These are phyloP conservation scores for Drosophila kambysellisi DNA, from an alignment of 2,888 invertebrate species.

Conservation along the genomic window DNA sequence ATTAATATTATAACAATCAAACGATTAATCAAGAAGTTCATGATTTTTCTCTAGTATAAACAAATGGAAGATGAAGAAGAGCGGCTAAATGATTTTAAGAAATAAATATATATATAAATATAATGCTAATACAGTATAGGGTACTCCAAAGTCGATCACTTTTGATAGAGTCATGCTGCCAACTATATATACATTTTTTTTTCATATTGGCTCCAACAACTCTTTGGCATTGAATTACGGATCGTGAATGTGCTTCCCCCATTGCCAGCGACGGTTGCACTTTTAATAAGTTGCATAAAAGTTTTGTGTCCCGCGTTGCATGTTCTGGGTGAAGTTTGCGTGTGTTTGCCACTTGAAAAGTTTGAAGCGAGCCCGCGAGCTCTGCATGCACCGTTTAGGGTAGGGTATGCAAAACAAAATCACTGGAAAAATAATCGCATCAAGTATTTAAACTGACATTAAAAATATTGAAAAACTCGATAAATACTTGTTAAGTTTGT, in stretches of 20 bases:
- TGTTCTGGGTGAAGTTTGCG: conserved; percentile 67
- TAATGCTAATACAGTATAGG: background rate
- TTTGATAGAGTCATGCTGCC: background rate
- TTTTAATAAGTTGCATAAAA: conserved; percentile 81
- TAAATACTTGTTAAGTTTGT: conserved; percentile 78
- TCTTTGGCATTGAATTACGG: conserved; percentile 55
- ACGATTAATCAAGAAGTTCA: background rate
- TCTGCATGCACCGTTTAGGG: conserved; percentile 14
- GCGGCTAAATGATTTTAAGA: background rate
- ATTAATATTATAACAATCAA: background rate
- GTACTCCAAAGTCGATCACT: background rate
- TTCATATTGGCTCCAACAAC: conserved; percentile 26
- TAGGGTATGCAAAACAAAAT: conserved; percentile 67
- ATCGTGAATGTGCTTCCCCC: background rate
- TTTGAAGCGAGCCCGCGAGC: conserved; percentile 53
- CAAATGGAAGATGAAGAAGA: background rate
- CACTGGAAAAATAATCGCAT: conserved; percentile 75
- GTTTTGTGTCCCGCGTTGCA: conserved; percentile 76
- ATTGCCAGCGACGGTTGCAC: conserved; percentile 48
- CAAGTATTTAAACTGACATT: conserved; percentile 82
- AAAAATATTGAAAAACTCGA: conserved; percentile 83
- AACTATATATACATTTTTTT: background rate
- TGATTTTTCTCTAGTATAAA: background rate
- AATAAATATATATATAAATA: background rate
- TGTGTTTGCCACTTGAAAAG: conserved; percentile 80